Conservation (phyloP, 2,888 invertebrate species). For the Rhamnusium bicolor region DNA sequence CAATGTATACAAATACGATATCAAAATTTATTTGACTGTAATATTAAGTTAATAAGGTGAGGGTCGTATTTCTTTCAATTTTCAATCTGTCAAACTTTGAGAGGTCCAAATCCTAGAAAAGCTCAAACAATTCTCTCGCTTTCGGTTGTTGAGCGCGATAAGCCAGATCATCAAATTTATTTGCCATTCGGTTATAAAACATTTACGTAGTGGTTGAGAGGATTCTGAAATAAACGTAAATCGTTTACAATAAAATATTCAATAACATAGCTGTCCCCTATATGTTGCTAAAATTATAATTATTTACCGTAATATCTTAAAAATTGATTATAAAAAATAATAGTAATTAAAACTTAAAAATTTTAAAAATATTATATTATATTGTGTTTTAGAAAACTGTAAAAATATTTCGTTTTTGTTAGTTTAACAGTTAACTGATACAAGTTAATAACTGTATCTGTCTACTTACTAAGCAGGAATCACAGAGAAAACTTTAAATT, state of each 20-base stretch:
- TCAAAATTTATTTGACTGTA: not conserved
- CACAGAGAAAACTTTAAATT: too few relatives aligned
- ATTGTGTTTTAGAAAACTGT: too few relatives aligned
- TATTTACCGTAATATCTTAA: too few relatives aligned
- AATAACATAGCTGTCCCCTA: not conserved
- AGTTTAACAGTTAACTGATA: too few relatives aligned
- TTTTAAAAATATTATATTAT: too few relatives aligned
- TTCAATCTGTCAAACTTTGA: constrained; percentile 23
- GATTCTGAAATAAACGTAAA: not conserved
- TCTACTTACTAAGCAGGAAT: too few relatives aligned
- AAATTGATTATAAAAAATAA: too few relatives aligned
- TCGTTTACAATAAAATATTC: not conserved
- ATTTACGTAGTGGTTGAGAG: not conserved
- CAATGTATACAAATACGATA: not conserved
- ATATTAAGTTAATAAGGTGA: constrained; percentile 16
- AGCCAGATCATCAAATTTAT: constrained; percentile 17
- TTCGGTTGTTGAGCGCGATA: constrained; percentile 6
- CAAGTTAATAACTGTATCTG: too few relatives aligned
- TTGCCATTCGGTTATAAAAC: not conserved
- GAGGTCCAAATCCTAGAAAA: constrained; percentile 11
- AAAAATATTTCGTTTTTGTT: too few relatives aligned
- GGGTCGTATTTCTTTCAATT: constrained; percentile 22
- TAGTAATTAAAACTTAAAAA: too few relatives aligned
- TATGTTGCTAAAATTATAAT: too few relatives aligned
- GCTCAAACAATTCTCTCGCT: constrained; percentile 16